These are phyloP conservation scores for Grammomys dolichurus DNA, from an alignment of 2,113 vertebrate species.

Conservation along the genomic window DNA sequence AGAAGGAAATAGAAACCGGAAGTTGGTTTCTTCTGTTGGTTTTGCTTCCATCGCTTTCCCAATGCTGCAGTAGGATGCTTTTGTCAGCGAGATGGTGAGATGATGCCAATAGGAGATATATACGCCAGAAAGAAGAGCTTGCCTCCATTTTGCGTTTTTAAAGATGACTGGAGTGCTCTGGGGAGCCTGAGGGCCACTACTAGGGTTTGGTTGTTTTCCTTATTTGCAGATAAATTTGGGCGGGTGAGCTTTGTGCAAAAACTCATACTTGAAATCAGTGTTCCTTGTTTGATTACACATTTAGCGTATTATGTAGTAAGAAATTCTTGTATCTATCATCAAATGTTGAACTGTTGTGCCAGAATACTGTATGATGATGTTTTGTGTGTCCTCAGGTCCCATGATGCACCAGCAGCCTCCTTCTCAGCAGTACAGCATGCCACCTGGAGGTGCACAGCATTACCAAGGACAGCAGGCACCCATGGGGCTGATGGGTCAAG, in stretches of 20 bases:
- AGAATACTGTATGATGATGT: constrained; percentile 14
- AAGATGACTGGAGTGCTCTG: neutral
- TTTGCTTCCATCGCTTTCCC: constrained; percentile 34
- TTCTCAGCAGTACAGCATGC: constrained; percentile 97
- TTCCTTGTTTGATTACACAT: neutral
- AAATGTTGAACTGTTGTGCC: neutral
- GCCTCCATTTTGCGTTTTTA: neutral
- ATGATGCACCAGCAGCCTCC: constrained; percentile 99
- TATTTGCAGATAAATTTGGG: constrained; percentile 40
- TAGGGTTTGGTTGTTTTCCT: neutral
- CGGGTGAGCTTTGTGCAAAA: neutral
- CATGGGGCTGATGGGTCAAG: constrained; percentile 98
- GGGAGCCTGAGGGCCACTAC: neutral
- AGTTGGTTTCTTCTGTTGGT: neutral
- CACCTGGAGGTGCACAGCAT: constrained; percentile 96
- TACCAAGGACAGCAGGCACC: constrained; percentile 98
- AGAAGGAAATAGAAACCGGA: neutral
- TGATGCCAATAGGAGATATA: neutral
- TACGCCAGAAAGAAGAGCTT: neutral
- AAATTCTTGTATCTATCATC: constrained; percentile 21
- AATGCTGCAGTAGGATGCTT: neutral
- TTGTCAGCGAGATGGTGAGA: neutral
- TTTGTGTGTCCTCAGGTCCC: constrained; percentile 88
- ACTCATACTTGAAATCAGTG: constrained; percentile 35
- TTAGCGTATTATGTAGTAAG: neutral